A percentile compares a stretch with the other conserved stretches of the same genome.
Evolutionary conservation across 1,140 invertebrate genomes (phyloP).

Genomic region (Euwallacea fornicatus): DNA sequence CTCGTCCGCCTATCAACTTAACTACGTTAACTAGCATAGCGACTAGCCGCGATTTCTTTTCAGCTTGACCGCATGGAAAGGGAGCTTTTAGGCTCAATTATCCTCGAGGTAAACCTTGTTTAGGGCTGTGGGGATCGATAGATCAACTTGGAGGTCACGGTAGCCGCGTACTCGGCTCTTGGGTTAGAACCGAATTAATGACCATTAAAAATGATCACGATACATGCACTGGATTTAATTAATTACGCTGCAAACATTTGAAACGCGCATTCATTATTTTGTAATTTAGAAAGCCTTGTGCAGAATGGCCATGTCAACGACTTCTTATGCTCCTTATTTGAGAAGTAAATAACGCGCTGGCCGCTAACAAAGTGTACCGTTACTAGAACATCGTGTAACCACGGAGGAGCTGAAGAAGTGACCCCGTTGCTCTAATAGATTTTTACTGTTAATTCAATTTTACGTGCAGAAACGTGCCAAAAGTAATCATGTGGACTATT

Average conservation of each 20-base stretch:
- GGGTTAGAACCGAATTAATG: conserved; percentile 4
- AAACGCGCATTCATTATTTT: conserved; percentile 8
- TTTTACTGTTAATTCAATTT: no score
- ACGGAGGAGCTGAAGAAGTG: neutral
- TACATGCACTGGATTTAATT: neutral
- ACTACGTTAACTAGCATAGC: conserved; percentile 6
- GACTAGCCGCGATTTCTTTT: neutral
- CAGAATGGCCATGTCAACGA: no score
- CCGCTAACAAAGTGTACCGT: neutral
- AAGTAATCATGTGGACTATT: no score
- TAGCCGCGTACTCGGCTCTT: neutral
- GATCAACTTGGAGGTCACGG: no score
- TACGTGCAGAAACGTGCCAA: no score
- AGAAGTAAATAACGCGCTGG: neutral
- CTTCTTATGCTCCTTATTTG: neutral
- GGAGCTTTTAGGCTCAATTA: neutral
- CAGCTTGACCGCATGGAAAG: neutral
- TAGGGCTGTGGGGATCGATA: no score
- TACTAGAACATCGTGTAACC: neutral
- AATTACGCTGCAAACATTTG: conserved; percentile 1
- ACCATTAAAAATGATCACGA: neutral
- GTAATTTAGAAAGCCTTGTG: conserved; percentile 6
- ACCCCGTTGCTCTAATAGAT: neutral
- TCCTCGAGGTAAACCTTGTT: neutral
- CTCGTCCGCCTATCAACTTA: conserved; percentile 16